These are phyloP conservation scores for Hypercompe scribonia DNA, from an alignment of 2,888 invertebrate genomes.

Conservation along the genomic window DNA sequence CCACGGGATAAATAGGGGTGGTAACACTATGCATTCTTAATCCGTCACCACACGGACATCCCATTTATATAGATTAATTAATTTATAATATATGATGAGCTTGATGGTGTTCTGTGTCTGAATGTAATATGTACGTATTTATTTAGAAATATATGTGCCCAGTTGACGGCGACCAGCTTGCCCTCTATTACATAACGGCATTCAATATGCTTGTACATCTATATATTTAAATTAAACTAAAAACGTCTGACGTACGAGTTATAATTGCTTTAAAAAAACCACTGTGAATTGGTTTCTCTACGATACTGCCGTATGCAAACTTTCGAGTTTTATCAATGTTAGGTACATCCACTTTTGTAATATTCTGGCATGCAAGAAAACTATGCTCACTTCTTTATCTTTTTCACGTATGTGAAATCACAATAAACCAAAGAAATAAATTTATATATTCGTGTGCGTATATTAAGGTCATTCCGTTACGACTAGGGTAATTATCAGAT, in stretches of 20 bases:
- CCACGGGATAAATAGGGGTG: too few relatives aligned
- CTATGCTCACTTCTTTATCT: not conserved
- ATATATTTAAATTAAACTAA: too few relatives aligned
- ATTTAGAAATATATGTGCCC: not conserved
- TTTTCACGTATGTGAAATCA: not conserved
- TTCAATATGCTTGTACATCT: too few relatives aligned
- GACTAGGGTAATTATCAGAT: slow-evolving; percentile 20
- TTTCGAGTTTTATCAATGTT: not conserved
- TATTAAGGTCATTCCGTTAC: slow-evolving; percentile 14
- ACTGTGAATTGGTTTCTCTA: not conserved
- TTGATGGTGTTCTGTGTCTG: too few relatives aligned
- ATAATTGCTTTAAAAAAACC: not conserved
- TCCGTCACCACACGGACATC: too few relatives aligned
- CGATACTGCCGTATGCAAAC: not conserved
- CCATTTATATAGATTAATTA: too few relatives aligned
- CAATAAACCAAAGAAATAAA: not conserved
- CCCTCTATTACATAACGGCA: too few relatives aligned
- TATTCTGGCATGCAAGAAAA: not conserved
- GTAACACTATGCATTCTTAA: too few relatives aligned
- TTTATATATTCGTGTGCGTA: not conserved
- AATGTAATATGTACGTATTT: not conserved
- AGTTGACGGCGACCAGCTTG: too few relatives aligned
- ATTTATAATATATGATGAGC: too few relatives aligned
- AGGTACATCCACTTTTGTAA: not conserved
- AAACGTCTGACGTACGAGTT: too few relatives aligned